These are phyloP conservation scores for Sebastes itinus DNA, from an alignment of 2,797 vertebrate genomes.

Conservation along the genomic window DNA sequence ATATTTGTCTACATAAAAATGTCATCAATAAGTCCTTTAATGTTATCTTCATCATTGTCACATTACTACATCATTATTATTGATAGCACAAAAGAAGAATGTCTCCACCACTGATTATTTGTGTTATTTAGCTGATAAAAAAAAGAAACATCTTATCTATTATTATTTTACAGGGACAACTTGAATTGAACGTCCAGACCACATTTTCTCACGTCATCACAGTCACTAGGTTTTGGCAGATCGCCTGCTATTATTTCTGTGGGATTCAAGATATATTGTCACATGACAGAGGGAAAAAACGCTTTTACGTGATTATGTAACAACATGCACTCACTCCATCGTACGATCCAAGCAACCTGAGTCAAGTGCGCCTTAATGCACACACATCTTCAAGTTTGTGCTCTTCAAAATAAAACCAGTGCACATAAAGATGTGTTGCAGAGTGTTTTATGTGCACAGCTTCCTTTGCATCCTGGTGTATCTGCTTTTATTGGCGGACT, in stretches of 20 bases:
- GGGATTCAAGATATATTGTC: conserved; percentile 54
- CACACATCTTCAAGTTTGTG: rapidly evolving
- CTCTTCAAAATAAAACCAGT: conserved; percentile 60
- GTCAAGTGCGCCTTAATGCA: background rate
- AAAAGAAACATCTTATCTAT: background rate
- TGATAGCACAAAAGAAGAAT: too few relatives aligned
- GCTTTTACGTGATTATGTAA: conserved; percentile 68
- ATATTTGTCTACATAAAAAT: too few relatives aligned
- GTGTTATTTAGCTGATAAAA: background rate
- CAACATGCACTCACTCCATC: conserved; percentile 53
- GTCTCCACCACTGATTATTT: background rate
- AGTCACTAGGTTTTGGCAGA: background rate
- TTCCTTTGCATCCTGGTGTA: background rate
- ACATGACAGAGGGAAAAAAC: conserved; percentile 59
- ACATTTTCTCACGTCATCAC: background rate
- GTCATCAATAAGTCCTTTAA: too few relatives aligned
- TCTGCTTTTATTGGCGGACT: background rate
- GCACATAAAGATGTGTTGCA: rapidly evolving
- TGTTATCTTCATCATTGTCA: too few relatives aligned
- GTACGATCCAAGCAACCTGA: conserved; percentile 46
- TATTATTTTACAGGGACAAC: background rate
- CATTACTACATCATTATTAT: too few relatives aligned
- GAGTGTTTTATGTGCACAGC: rapidly evolving
- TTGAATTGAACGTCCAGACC: background rate
- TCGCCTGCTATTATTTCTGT: background rate